A percentile compares a stretch with the other conserved stretches of the same genome.
phyloP scores from a whole-genome alignment of 1,140 invertebrate species.

The Battus philenor region DNA sequence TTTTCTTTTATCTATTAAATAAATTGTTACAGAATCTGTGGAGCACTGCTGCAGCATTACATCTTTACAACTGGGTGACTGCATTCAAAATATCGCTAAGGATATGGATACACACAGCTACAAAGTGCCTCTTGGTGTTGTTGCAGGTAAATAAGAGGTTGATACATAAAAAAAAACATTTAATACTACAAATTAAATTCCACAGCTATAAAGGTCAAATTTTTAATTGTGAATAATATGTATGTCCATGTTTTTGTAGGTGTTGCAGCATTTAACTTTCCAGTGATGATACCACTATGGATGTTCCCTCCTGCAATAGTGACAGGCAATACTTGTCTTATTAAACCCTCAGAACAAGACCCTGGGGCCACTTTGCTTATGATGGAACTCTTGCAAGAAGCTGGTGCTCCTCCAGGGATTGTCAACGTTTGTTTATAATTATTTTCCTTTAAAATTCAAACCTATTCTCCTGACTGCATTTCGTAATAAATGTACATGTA shows the following conservation, averaged over 20 bases:
- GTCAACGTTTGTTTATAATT: too few species aligned
- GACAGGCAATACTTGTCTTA: slow-evolving; percentile 88
- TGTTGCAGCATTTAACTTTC: slow-evolving; percentile 97
- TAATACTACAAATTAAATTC: neutral
- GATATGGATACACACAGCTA: slow-evolving; percentile 96
- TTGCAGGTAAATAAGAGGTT: slow-evolving; percentile 80
- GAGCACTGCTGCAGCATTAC: slow-evolving; percentile 97
- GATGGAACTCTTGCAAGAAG: slow-evolving; percentile 91
- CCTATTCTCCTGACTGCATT: too few species aligned
- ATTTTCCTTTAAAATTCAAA: too few species aligned
- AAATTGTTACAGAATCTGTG: slow-evolving; percentile 94
- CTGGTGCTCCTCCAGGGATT: slow-evolving; percentile 95
- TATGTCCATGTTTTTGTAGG: too few species aligned
- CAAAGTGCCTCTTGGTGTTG: slow-evolving; percentile 92
- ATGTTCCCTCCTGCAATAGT: slow-evolving; percentile 97
- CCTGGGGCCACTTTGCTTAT: slow-evolving; percentile 97
- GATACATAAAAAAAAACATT: too few species aligned
- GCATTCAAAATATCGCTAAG: slow-evolving; percentile 91
- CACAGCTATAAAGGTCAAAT: neutral
- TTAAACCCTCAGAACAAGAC: slow-evolving; percentile 97
- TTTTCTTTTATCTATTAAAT: too few species aligned
- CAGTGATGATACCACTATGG: slow-evolving; percentile 99
- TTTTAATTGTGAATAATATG: neutral
- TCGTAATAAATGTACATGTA: too few species aligned
- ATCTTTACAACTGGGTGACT: slow-evolving; percentile 93